A percentile compares a stretch with the other conserved stretches of the same genome.
phyloP scores from a whole-genome alignment of 2,888 invertebrate species.

The Linnaemya tessellans region DNA sequence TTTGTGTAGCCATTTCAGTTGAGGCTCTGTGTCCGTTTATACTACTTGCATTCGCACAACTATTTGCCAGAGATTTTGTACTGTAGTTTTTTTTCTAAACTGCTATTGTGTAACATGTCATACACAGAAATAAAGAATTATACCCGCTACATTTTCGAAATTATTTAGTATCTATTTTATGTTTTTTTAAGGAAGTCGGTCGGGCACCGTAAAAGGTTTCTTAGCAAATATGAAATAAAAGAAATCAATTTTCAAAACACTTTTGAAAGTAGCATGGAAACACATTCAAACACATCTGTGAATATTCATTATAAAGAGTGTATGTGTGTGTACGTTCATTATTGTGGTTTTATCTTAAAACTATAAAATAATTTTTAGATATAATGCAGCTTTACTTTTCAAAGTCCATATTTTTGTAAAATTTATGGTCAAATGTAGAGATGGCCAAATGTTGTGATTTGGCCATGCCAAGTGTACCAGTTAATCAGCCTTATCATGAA shows the following conservation, averaged over 20 bases:
- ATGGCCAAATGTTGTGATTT: no score
- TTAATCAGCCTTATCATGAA: no score
- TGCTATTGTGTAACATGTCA: conserved; percentile 52
- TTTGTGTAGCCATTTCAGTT: conserved; percentile 34
- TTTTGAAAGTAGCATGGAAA: neutral
- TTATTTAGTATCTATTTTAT: conserved; percentile 36
- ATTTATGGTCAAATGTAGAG: no score
- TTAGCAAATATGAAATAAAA: neutral
- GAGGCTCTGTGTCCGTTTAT: neutral
- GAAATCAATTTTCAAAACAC: neutral
- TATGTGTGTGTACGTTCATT: neutral
- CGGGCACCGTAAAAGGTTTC: conserved; percentile 10
- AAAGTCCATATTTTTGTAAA: no score
- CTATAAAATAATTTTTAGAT: neutral
- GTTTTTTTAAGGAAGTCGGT: conserved; percentile 3
- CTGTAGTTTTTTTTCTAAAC: conserved; percentile 10
- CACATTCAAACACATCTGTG: no score
- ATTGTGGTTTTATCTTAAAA: neutral
- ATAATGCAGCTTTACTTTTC: no score
- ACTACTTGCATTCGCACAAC: neutral
- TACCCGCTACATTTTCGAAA: conserved; percentile 54
- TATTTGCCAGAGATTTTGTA: conserved; percentile 9
- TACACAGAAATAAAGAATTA: conserved; percentile 46
- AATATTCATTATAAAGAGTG: neutral
- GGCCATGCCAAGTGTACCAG: no score